Percentiles rank a stretch among this genome's conserved stretches.
Evolutionary conservation across 1,140 invertebrate species (phyloP).

Genomic region (Aphaenogaster rudis): DNA sequence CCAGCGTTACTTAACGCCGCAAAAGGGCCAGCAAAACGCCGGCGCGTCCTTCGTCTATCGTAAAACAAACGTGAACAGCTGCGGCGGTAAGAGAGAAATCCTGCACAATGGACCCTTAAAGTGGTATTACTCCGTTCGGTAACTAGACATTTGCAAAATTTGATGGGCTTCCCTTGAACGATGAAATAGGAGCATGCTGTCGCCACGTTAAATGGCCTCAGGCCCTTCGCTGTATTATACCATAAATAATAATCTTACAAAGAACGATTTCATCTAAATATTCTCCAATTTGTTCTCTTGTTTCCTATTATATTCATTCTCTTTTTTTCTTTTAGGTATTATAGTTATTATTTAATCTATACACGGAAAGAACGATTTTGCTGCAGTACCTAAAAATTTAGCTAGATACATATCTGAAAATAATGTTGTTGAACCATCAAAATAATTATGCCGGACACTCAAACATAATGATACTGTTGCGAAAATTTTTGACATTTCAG

Average conservation of each 20-base stretch:
- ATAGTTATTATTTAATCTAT: not conserved
- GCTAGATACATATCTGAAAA: no score
- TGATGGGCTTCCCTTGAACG: conserved; percentile 1
- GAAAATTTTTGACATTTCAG: no score
- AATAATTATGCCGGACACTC: no score
- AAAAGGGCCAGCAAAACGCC: conserved; percentile 35
- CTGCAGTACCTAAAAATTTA: no score
- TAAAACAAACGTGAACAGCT: conserved; percentile 45
- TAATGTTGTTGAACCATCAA: no score
- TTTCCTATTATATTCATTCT: not conserved
- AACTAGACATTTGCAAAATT: conserved; percentile 35
- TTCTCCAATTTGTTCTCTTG: not conserved
- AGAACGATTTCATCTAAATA: not conserved
- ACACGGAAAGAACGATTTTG: no score
- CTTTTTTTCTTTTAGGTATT: not conserved
- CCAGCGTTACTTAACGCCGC: conserved; percentile 46
- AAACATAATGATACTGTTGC: no score
- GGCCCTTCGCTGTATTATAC: not conserved
- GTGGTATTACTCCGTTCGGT: conserved; percentile 2
- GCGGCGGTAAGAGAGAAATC: conserved; percentile 4
- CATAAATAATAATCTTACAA: not conserved
- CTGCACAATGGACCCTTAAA: conserved; percentile 44
- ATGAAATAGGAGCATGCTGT: not conserved
- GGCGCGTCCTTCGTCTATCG: conserved; percentile 23
- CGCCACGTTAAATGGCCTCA: not conserved